Evolutionary conservation across 2,113 vertebrate genomes (phyloP).

Genomic region (Brachypodius melanocephalos): DNA sequence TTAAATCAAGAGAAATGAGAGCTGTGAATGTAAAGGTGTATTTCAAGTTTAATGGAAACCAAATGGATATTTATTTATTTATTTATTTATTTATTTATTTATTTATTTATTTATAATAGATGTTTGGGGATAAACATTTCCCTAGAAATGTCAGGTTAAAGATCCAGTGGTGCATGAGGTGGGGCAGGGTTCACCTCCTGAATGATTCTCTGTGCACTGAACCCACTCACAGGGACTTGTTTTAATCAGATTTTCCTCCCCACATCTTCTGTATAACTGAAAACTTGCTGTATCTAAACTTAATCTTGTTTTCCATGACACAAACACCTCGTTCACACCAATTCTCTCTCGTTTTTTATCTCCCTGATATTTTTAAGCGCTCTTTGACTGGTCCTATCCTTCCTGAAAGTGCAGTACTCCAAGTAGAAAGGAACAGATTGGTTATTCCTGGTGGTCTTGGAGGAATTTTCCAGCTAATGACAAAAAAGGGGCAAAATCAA

Average conservation of each 20-base stretch:
- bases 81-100: too few relatives aligned
- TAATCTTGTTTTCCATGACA: background rate
- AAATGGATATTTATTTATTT: too few relatives aligned
- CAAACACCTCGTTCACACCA: background rate
- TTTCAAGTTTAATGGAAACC: background rate
- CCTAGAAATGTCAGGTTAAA: background rate
- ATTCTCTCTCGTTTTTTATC: background rate
- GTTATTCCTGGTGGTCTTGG: background rate
- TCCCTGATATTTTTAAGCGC: background rate
- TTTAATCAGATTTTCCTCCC: background rate
- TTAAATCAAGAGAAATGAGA: background rate
- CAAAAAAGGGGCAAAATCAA: background rate
- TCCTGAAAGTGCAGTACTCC: background rate
- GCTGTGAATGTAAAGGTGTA: background rate
- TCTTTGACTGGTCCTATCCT: background rate
- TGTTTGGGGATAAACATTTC: background rate
- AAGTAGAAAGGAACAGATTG: background rate
- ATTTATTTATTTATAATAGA: too few relatives aligned
- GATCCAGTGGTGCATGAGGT: background rate
- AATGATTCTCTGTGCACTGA: background rate
- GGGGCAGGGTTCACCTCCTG: background rate
- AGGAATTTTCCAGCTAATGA: background rate
- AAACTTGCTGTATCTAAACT: background rate
- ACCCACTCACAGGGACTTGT: background rate
- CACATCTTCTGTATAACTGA: background rate